phyloP scores from a whole-genome alignment of 2,797 vertebrate genomes.

The Aplochiton taeniatus region DNA sequence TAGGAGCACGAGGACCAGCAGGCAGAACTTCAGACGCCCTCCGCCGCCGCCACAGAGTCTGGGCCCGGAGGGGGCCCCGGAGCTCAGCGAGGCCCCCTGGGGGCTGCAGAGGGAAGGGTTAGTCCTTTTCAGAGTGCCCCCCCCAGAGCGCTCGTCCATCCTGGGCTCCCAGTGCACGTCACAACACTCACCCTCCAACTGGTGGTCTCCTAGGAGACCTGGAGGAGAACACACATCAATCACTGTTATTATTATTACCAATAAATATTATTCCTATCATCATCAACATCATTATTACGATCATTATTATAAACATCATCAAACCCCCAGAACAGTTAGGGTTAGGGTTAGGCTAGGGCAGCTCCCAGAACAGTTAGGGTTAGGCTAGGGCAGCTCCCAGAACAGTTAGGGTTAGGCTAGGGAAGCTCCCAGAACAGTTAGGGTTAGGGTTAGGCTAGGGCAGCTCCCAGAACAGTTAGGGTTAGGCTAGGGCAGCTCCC shows the following conservation, averaged over 20 bases:
- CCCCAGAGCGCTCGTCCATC: conserved; percentile 64
- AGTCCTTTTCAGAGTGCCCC: conserved; percentile 70
- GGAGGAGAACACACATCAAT: conserved; percentile 23
- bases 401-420: too few species aligned
- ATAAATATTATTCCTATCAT: too few species aligned
- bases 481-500: too few species aligned
- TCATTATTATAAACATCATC: conserved; percentile 12
- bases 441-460: too few species aligned
- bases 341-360: too few species aligned
- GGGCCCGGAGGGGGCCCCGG: conserved; percentile 46
- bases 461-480: too few species aligned
- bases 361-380: too few species aligned
- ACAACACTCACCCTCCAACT: conserved; percentile 65
- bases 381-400: too few species aligned
- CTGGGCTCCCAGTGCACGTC: conserved; percentile 71
- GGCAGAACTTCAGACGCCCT: conserved; percentile 76
- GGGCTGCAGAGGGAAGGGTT: conserved; percentile 68
- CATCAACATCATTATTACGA: background rate
- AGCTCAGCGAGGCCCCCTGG: conserved; percentile 64
- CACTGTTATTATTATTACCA: too few species aligned
- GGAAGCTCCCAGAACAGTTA: too few species aligned
- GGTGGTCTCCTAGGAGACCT: conserved; percentile 63
- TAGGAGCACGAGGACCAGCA: conserved; percentile 74
- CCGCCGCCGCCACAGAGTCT: conserved; percentile 70
- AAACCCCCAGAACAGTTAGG: too few species aligned